Evolutionary conservation across 2,888 invertebrate species (phyloP).

Genomic region (Geotrupes spiniger): DNA sequence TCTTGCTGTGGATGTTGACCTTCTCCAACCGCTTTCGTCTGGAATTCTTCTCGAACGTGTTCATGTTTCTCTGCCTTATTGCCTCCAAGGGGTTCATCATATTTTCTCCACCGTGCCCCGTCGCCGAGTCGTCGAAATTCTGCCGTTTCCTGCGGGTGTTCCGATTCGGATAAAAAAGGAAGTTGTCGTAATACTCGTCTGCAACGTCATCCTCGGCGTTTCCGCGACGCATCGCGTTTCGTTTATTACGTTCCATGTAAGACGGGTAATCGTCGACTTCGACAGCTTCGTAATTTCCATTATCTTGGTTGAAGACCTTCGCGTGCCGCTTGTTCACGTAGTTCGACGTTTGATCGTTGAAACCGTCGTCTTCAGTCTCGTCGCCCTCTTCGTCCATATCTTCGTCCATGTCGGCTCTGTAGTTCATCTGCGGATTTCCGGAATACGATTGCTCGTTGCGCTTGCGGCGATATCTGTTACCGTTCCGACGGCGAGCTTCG

Average conservation of each 20-base stretch:
- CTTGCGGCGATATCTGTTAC: slow-evolving; percentile 33
- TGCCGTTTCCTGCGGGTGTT: slow-evolving; percentile 32
- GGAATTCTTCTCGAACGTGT: slow-evolving; percentile 24
- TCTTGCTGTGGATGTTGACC: slow-evolving; percentile 14
- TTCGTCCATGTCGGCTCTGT: slow-evolving; percentile 39
- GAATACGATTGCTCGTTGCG: slow-evolving; percentile 43
- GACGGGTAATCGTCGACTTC: slow-evolving; percentile 13
- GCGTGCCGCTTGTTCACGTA: slow-evolving; percentile 39
- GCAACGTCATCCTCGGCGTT: slow-evolving; percentile 47
- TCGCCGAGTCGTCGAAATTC: slow-evolving; percentile 30
- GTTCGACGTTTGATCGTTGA: slow-evolving; percentile 51
- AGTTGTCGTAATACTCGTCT: slow-evolving; percentile 16
- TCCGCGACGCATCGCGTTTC: slow-evolving; percentile 23
- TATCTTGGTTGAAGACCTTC: slow-evolving; percentile 27
- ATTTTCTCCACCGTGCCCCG: slow-evolving; percentile 33
- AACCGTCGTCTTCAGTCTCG: slow-evolving; percentile 54
- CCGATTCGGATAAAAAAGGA: slow-evolving; percentile 24
- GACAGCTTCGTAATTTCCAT: slow-evolving; percentile 18
- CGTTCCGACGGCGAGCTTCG: not conserved
- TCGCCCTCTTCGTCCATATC: slow-evolving; percentile 54
- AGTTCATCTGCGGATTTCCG: slow-evolving; percentile 40
- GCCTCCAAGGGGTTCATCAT: slow-evolving; percentile 34
- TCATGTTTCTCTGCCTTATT: slow-evolving; percentile 33
- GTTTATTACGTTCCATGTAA: slow-evolving; percentile 20
- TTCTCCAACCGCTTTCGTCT: slow-evolving; percentile 21